Base-by-base conservation (phyloP, 2,888 invertebrate species). In the Hypercompe scribonia region DNA sequence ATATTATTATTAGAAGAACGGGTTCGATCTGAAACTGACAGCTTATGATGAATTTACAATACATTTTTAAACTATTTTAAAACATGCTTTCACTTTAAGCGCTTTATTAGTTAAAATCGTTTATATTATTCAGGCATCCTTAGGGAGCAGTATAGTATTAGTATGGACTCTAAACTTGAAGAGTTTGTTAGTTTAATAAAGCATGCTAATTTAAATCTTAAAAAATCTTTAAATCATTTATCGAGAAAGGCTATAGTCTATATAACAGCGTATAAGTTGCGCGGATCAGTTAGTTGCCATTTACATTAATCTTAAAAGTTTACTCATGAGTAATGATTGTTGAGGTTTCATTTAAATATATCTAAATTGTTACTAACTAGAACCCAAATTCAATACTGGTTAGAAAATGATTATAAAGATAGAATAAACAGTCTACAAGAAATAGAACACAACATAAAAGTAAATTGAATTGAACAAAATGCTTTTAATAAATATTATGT, bases 401-500 rank as follows among this genome's bases (percentile, higher is more conserved):
- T 58, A 18, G 42, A 39, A 66, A 31, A 28, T 66, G 31, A 66
- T 21, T 66, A 31, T 46, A 46, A 28, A 66, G 31, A 46, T 31
- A 46, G 46, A 66, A 33, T 21, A 33, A 46, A 31, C 46, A 66
- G 31, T 66, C 46, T 33, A 15, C 65, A 33, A 50, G 50, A 70
- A 50, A 73, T 28, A 61, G 42, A 28, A 67, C 72, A 46, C 63
- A 71, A 54, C 65, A 70, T 73, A 50, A 75, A 78, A 77, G 64
- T 70, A 70, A 74, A 69, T 72, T 31, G 54, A 71, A 73, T 65
- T 68, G 67, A 72, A 73, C 72, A 67, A 74, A 77, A 71, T 72
- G 46, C 78, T 78, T 76, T 80, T 80, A 83, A 85, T 85, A 84
- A 85, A 85, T 81, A 84, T 86, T 84, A 83, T 83, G 81, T 84